These are phyloP conservation scores for Caenorhabditis imperialis DNA, from an alignment of 2,888 invertebrate genomes.

Conservation along the genomic window DNA sequence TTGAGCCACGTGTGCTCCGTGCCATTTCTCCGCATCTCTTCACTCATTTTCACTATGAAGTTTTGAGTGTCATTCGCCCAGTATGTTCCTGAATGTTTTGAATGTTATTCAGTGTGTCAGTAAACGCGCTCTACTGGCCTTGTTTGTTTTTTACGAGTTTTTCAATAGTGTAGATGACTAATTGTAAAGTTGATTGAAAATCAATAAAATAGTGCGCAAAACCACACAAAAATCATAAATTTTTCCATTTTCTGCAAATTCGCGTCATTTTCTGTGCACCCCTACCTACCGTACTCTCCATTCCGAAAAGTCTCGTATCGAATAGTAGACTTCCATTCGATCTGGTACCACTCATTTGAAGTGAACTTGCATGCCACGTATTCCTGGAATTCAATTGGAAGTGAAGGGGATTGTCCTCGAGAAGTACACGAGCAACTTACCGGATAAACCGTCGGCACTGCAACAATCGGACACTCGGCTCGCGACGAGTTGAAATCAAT, in stretches of 20 bases:
- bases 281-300: slow-evolving; percentile 58
- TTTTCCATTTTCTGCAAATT: too few species aligned
- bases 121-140: too few species aligned
- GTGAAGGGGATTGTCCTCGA: not conserved
- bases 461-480: slow-evolving; percentile 66
- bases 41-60: slow-evolving; percentile 71
- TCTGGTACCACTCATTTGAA: slow-evolving; percentile 69
- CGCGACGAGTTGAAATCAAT: slow-evolving; percentile 63
- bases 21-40: slow-evolving; percentile 67
- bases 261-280: not conserved
- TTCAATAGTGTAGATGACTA: too few species aligned
- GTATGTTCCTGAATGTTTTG: slow-evolving; percentile 56
- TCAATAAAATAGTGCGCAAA: too few species aligned
- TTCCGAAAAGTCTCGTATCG: slow-evolving; percentile 69
- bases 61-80: slow-evolving; percentile 72
- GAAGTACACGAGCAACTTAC: too few species aligned
- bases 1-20: slow-evolving; percentile 70
- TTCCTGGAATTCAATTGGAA: slow-evolving; percentile 53
- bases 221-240: too few species aligned
- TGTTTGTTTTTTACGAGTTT: too few species aligned
- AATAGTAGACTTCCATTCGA: slow-evolving; percentile 69
- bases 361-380: slow-evolving; percentile 70
- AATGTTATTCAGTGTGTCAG: too few species aligned
- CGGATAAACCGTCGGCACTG: slow-evolving; percentile 65
- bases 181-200: too few species aligned